Conservation (phyloP, 2,113 vertebrate genomes). For the Pungitius pungitius region DNA sequence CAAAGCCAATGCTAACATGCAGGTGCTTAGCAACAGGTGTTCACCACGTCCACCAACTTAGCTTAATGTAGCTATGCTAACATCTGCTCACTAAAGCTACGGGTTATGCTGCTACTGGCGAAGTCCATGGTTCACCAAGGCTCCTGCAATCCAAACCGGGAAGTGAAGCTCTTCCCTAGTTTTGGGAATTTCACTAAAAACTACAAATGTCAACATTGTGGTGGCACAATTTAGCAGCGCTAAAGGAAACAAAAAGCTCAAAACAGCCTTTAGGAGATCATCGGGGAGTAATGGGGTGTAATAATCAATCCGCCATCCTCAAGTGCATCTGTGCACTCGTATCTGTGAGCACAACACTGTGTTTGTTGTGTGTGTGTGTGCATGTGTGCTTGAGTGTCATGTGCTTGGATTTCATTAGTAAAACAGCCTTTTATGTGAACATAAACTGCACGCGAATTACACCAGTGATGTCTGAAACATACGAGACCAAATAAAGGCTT, state of each 20-base stretch:
- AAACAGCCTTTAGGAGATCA: slow-evolving; percentile 45
- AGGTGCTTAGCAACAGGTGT: not conserved
- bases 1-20: not conserved
- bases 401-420: slow-evolving; percentile 60
- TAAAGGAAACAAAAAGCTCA: slow-evolving; percentile 24
- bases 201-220: not conserved
- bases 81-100: not conserved
- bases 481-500: slow-evolving; percentile 60
- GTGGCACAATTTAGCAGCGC: too few relatives aligned
- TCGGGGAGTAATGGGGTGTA: slow-evolving; percentile 56
- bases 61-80: not conserved
- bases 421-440: slow-evolving; percentile 52
- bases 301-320: slow-evolving; percentile 46
- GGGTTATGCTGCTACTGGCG: not conserved
- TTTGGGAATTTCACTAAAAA: not conserved
- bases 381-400: slow-evolving; percentile 42
- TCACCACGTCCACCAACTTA: not conserved
- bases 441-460: slow-evolving; percentile 54
- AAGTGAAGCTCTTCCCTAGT: too few relatives aligned
- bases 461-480: slow-evolving; percentile 69
- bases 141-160: not conserved
- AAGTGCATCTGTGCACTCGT: slow-evolving; percentile 14
- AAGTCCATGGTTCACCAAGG: not conserved
- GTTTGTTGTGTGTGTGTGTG: not conserved
- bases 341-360: not conserved